Base-by-base conservation (phyloP, 1,140 invertebrate species). In the Micrasema minimum region DNA sequence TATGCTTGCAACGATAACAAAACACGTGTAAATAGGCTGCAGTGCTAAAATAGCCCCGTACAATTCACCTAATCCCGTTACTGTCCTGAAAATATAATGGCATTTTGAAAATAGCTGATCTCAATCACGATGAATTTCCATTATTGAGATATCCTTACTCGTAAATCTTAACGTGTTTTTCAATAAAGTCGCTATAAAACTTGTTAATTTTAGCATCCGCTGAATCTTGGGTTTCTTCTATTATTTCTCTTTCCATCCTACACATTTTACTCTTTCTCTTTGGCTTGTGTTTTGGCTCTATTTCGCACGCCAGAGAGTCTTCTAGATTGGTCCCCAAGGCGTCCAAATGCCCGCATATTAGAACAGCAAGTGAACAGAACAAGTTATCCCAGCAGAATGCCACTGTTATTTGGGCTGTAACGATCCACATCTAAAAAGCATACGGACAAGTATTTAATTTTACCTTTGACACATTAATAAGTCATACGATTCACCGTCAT, bases 1-100 rank as follows among this genome's bases (percentile, higher is more conserved):
- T 18, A 66, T 69, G 51, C 65, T 69, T 14, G 73, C 66, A n/a
- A 72, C 71, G 16, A 75, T 72, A 20, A 75, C 59, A 1, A 69
- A 18, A 6, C 69, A 66, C 11, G 73, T 75, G 35, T 75, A 75
- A 10, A 75, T 50, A 6, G 73, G 73, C 20, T 75, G 73, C 16
- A 75, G 37, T 14, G 65, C 73, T 23, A 72, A 43, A 9, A 69
- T 23, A 7, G 59, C 51, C 1, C 69, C 69, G 16, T 71, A 75
- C 7, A 72, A 26, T 38, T 20, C 61, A 16, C 67, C 66, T 12
- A 71, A 14, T 43, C 71, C 53, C 6, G 26, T 12, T 11, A 75
- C 73, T 5, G 70, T 16, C n/a, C 73, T 75, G 31, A 23, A 55
- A 66, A 22, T 20, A 18, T 7, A 6, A 16, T 45, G 23, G 23